Evolutionary conservation across 1,140 invertebrate genomes (phyloP).

Genomic region (Sycobia sp.): DNA sequence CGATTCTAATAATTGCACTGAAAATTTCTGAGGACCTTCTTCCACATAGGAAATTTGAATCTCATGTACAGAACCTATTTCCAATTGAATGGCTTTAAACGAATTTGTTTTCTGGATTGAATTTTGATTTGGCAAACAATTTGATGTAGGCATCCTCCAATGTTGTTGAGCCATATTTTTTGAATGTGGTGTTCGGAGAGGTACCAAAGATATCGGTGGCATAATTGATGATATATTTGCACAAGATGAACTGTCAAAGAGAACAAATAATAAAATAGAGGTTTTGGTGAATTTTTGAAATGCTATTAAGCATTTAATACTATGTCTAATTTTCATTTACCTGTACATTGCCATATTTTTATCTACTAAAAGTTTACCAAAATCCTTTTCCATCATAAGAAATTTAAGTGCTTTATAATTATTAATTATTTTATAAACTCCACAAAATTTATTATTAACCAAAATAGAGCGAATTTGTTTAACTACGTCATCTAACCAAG

Average conservation of each 20-base stretch:
- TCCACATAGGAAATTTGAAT: slow-evolving; percentile 76
- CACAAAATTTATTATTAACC: slow-evolving; percentile 61
- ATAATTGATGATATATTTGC: neutral
- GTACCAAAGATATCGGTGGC: neutral
- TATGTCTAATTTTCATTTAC: no score
- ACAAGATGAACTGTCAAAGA: neutral
- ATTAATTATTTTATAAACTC: slow-evolving; percentile 49
- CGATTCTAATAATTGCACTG: slow-evolving; percentile 69
- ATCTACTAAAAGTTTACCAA: slow-evolving; percentile 43
- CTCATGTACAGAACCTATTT: slow-evolving; percentile 67
- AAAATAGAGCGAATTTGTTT: slow-evolving; percentile 59
- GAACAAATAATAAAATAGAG: neutral
- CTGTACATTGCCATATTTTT: slow-evolving; percentile 38
- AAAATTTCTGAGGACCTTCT: slow-evolving; percentile 76
- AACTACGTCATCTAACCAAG: slow-evolving; percentile 62
- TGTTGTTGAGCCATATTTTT: slow-evolving; percentile 17
- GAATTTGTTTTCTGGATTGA: slow-evolving; percentile 44
- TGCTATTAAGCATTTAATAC: no score
- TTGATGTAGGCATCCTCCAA: slow-evolving; percentile 19
- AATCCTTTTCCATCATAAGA: slow-evolving; percentile 44
- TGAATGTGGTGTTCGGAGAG: neutral
- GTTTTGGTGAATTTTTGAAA: neutral
- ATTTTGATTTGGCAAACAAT: neutral
- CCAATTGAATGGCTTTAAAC: slow-evolving; percentile 67
- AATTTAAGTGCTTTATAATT: slow-evolving; percentile 43